Evolutionary conservation across 2,113 vertebrate species (phyloP).

Genomic region (Chunga burmeisteri): DNA sequence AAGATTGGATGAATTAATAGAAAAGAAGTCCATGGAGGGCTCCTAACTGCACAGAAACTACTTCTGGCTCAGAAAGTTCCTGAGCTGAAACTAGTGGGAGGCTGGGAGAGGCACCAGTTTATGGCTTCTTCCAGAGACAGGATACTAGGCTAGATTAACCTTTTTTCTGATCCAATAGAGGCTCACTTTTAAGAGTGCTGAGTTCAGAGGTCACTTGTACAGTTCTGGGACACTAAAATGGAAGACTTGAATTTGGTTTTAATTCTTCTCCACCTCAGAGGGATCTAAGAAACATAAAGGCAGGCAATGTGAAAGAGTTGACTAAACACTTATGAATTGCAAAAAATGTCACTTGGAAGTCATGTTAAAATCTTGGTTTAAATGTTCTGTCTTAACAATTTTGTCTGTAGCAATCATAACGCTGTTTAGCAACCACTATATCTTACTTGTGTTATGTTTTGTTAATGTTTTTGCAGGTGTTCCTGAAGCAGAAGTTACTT

Average conservation of each 20-base stretch:
- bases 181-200: neutral
- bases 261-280: neutral
- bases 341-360: neutral
- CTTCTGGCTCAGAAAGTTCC: neutral
- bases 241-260: neutral
- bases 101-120: neutral
- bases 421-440: neutral
- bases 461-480: conserved; percentile 72
- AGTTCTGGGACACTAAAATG: neutral
- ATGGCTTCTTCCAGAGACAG: neutral
- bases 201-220: neutral
- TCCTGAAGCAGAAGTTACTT: conserved; percentile 79
- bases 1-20: neutral
- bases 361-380: neutral
- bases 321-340: neutral
- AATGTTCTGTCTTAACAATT: neutral
- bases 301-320: neutral
- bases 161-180: neutral
- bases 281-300: neutral
- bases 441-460: neutral
- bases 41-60: neutral
- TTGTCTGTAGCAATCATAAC: neutral
- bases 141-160: neutral
- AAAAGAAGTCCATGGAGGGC: neutral
- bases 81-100: neutral